Percentiles rank a stretch among this genome's conserved stretches.
These are phyloP conservation scores for Plumapathes pennacea DNA, from an alignment of 92 coral and sea anemone genomes.

Conservation along the genomic window DNA sequence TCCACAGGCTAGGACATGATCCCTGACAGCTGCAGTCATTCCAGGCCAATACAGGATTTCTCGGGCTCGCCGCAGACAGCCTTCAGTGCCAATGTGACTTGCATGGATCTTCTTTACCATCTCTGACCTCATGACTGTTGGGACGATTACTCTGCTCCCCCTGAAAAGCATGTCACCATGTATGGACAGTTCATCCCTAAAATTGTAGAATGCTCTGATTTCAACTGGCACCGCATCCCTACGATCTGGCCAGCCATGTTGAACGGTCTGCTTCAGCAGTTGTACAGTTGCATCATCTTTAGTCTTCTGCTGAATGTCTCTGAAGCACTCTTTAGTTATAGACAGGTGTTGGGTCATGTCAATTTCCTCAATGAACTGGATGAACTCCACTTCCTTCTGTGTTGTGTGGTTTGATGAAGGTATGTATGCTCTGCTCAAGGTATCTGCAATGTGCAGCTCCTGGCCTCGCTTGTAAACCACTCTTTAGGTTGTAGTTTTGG, in stretches of 20 bases:
- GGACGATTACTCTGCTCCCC: constrained; percentile 50
- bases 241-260: constrained; percentile 59
- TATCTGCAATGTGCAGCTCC: constrained; percentile 53
- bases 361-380: constrained; percentile 23
- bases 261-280: constrained; percentile 45
- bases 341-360: constrained; percentile 60
- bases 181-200: constrained; percentile 43
- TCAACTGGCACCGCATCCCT: constrained; percentile 52
- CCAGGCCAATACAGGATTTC: constrained; percentile 64
- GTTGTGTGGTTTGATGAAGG: constrained; percentile 60
- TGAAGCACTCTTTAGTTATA: constrained; percentile 48
- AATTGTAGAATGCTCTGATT: constrained; percentile 51
- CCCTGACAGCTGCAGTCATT: constrained; percentile 56
- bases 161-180: constrained; percentile 52
- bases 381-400: constrained; percentile 43
- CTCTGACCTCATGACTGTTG: constrained; percentile 37
- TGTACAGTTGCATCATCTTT: constrained; percentile 32
- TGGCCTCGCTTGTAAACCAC: constrained; percentile 55
- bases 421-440: constrained; percentile 37
- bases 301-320: constrained; percentile 38
- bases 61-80: constrained; percentile 63
- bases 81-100: constrained; percentile 69
- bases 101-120: constrained; percentile 58
- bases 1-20: constrained; percentile 54
- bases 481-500: constrained; percentile 46